Conservation (phyloP, 1,140 invertebrate species). For the Drosophila bocki region DNA sequence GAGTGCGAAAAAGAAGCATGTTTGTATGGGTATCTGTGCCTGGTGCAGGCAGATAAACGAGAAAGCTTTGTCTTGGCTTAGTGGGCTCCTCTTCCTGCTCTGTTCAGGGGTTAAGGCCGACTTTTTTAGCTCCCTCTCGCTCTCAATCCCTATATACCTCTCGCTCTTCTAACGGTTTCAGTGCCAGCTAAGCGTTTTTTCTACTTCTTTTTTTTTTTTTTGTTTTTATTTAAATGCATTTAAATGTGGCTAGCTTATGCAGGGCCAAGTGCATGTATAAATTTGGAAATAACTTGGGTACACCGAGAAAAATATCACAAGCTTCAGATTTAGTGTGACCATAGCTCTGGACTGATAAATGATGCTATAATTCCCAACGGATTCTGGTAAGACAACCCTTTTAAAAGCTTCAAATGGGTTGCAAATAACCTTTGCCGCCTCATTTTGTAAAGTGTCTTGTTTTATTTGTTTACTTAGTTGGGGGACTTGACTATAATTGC, state of each 20-base stretch:
- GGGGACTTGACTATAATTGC: conserved; percentile 1
- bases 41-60: conserved; percentile 44
- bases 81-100: conserved; percentile 4
- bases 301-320: background rate
- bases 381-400: background rate
- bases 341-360: background rate
- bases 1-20: conserved; percentile 15
- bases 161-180: conserved; percentile 13
- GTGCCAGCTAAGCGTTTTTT: conserved; percentile 29
- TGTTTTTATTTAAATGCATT: conserved; percentile 26
- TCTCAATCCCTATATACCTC: background rate
- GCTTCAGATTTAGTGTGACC: background rate
- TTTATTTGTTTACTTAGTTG: background rate
- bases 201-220: too few species aligned
- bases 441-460: conserved; percentile 1
- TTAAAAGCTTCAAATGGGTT: background rate
- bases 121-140: conserved; percentile 3
- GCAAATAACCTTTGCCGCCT: background rate
- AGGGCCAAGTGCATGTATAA: conserved; percentile 41
- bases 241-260: conserved; percentile 36
- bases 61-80: conserved; percentile 48
- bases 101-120: conserved; percentile 38
- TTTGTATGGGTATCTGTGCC: conserved; percentile 1
- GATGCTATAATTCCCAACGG: background rate
- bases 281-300: conserved; percentile 3